A percentile compares a stretch with the other conserved stretches of the same genome.
Evolutionary conservation across 2,113 vertebrate species (phyloP).

Genomic region (Callocephalon fimbriatum): DNA sequence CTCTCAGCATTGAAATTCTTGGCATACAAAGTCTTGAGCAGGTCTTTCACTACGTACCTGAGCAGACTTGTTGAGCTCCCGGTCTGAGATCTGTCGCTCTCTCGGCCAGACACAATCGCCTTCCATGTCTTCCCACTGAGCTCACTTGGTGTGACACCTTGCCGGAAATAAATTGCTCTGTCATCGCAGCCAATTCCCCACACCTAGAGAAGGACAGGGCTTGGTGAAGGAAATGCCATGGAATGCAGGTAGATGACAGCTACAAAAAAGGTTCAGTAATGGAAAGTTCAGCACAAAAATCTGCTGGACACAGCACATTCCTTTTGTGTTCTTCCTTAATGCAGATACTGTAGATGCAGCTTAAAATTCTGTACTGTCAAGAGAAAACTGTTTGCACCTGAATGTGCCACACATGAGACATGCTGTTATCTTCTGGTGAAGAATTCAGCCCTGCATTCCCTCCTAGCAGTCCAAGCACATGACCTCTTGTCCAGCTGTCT

Average conservation of each 20-base stretch:
- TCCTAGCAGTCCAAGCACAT: neutral
- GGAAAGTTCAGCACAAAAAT: neutral
- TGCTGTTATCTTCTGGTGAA: neutral
- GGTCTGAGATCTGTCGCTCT: conserved; percentile 87
- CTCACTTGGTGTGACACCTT: conserved; percentile 92
- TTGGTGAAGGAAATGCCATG: neutral
- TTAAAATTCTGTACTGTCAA: neutral
- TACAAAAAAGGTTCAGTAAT: neutral
- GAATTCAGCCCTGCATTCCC: neutral
- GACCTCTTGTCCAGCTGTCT: neutral
- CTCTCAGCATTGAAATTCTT: neutral
- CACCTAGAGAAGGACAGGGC: conserved; percentile 76
- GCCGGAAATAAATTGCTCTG: conserved; percentile 88
- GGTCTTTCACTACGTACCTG: conserved; percentile 77
- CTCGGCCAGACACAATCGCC: conserved; percentile 79
- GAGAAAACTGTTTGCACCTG: neutral
- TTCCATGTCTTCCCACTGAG: conserved; percentile 96
- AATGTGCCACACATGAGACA: neutral
- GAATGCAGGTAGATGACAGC: neutral
- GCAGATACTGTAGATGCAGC: neutral
- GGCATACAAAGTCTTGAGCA: neutral
- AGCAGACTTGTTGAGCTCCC: conserved; percentile 88
- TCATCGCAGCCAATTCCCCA: conserved; percentile 90
- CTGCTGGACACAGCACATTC: neutral
- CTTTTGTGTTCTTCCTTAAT: neutral